These are phyloP conservation scores for Agriopis aurantiaria DNA, from an alignment of 2,888 invertebrate species.

Conservation along the genomic window DNA sequence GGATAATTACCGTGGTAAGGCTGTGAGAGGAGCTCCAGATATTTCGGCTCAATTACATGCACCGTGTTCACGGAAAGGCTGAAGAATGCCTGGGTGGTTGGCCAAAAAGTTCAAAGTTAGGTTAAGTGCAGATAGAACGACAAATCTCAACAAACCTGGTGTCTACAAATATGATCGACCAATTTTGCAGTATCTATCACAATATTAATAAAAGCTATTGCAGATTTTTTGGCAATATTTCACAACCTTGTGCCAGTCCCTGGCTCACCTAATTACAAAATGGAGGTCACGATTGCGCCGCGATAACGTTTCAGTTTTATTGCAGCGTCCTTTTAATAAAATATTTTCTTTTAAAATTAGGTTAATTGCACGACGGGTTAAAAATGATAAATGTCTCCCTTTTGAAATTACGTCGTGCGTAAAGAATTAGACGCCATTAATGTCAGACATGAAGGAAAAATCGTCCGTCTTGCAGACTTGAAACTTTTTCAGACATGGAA, in stretches of 20 bases:
- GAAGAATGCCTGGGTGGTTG: too few species aligned
- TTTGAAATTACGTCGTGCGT: slow-evolving; percentile 71
- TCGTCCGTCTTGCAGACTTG: slow-evolving; percentile 43
- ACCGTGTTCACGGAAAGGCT: too few species aligned
- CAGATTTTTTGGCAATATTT: slow-evolving; percentile 4
- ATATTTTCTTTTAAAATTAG: slow-evolving; percentile 64
- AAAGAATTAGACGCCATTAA: slow-evolving; percentile 67
- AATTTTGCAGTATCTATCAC: too few species aligned
- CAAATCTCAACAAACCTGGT: too few species aligned
- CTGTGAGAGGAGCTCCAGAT: too few species aligned
- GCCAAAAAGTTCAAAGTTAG: too few species aligned
- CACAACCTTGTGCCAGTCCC: background rate
- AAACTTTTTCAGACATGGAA: slow-evolving; percentile 37
- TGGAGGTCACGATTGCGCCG: slow-evolving; percentile 46
- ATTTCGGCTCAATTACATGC: too few species aligned
- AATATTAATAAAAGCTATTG: too few species aligned
- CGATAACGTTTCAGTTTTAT: slow-evolving; percentile 59
- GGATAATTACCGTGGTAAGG: too few species aligned
- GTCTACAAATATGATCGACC: too few species aligned
- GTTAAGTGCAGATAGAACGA: too few species aligned
- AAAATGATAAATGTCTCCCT: slow-evolving; percentile 72
- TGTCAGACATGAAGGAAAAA: slow-evolving; percentile 66
- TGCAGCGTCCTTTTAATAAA: slow-evolving; percentile 51
- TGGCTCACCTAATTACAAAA: slow-evolving; percentile 45
- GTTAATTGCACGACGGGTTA: slow-evolving; percentile 72